phyloP scores from a whole-genome alignment of 2,113 vertebrate species.

The Cygnus atratus region DNA sequence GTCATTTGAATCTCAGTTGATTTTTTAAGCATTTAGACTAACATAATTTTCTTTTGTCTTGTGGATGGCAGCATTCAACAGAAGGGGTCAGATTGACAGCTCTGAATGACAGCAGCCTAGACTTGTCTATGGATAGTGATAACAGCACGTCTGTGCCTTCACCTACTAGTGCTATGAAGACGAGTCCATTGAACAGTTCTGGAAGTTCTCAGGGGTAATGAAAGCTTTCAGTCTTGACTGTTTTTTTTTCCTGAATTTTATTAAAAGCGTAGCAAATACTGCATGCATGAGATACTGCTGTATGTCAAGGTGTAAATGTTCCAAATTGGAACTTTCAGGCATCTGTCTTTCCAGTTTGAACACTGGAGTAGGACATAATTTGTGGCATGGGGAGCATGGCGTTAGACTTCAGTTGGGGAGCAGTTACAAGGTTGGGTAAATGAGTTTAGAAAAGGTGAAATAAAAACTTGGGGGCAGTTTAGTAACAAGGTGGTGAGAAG shows the following conservation, averaged over 20 bases:
- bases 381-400: neutral
- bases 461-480: neutral
- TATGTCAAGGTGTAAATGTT: neutral
- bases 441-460: neutral
- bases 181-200: conserved; percentile 80
- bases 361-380: neutral
- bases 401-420: neutral
- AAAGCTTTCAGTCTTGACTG: neutral
- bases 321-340: neutral
- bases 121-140: conserved; percentile 90
- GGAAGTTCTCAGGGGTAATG: conserved; percentile 86
- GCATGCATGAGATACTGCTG: fast-evolving
- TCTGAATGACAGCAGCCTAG: conserved; percentile 86
- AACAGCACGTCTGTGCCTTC: conserved; percentile 94
- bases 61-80: conserved; percentile 82
- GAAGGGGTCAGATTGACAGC: conserved; percentile 80
- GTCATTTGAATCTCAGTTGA: neutral
- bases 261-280: neutral
- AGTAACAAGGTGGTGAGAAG: neutral
- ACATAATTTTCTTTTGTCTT: neutral
- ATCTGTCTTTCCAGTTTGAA: neutral
- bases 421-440: neutral
- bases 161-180: conserved; percentile 83
- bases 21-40: neutral
- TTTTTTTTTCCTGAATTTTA: neutral